Evolutionary conservation across 1,140 invertebrate species (phyloP).

Genomic region (Drosophila jambulina): DNA sequence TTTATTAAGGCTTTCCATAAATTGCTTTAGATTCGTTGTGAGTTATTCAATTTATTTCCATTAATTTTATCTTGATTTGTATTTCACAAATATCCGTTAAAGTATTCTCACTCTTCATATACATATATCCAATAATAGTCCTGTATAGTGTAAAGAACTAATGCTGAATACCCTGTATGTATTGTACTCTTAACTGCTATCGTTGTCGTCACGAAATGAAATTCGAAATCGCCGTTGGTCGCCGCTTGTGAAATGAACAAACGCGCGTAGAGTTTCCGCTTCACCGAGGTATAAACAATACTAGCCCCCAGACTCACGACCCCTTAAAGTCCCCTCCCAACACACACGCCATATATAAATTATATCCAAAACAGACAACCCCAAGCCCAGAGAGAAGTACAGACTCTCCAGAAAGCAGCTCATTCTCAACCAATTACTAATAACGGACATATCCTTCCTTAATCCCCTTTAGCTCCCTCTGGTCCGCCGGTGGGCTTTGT

Average conservation of each 20-base stretch:
- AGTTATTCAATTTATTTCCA: neutral
- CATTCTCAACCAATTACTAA: neutral
- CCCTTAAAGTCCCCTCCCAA: neutral
- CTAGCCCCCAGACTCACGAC: slow-evolving; percentile 12
- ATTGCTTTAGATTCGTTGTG: neutral
- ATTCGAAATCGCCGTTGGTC: slow-evolving; percentile 56
- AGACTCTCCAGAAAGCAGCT: slow-evolving; percentile 10
- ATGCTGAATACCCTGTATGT: slow-evolving; percentile 72
- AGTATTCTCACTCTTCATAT: neutral
- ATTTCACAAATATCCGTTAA: neutral
- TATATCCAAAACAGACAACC: neutral
- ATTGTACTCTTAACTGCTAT: slow-evolving; percentile 73
- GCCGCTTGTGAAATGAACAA: slow-evolving; percentile 34
- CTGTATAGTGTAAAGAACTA: slow-evolving; percentile 67
- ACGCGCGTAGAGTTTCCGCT: slow-evolving; percentile 83
- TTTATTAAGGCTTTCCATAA: neutral
- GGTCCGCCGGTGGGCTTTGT: slow-evolving; percentile 95
- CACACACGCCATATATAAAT: slow-evolving; percentile 9
- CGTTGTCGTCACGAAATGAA: slow-evolving; percentile 65
- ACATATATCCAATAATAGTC: neutral
- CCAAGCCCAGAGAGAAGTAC: slow-evolving; percentile 27
- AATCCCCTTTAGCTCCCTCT: slow-evolving; percentile 89
- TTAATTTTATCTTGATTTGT: neutral
- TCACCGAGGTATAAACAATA: slow-evolving; percentile 77
- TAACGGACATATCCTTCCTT: neutral